phyloP scores from a whole-genome alignment of 1,140 invertebrate species.

The Physella acuta region DNA sequence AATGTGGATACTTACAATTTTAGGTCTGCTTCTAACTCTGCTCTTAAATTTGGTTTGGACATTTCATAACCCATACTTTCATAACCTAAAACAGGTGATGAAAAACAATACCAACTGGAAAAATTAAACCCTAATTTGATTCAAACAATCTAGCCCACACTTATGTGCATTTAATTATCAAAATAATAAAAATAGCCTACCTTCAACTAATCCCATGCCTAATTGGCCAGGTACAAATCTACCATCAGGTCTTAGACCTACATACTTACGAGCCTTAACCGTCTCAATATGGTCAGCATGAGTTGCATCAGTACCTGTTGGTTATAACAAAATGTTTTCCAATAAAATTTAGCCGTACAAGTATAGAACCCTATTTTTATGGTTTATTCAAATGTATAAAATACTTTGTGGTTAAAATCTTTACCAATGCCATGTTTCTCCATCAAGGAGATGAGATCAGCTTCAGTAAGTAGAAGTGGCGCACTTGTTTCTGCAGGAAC shows the following conservation, averaged over 20 bases:
- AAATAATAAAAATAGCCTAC: no score
- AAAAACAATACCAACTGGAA: no score
- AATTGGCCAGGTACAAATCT: constrained; percentile 85
- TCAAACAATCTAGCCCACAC: no score
- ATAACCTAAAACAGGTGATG: no score
- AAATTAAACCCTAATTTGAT: no score
- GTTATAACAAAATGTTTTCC: neutral
- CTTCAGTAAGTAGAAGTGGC: constrained; percentile 89
- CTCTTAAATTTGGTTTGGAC: constrained; percentile 86
- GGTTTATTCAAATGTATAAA: no score
- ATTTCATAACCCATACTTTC: constrained; percentile 90
- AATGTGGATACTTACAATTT: constrained; percentile 68
- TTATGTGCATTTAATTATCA: no score
- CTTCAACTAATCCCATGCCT: constrained; percentile 95
- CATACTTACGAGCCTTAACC: constrained; percentile 86
- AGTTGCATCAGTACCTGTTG: constrained; percentile 88
- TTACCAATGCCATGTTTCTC: constrained; percentile 97
- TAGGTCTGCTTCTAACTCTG: constrained; percentile 90
- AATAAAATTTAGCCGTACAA: no score
- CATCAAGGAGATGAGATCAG: constrained; percentile 97
- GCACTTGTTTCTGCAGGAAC: constrained; percentile 71
- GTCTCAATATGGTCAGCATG: constrained; percentile 99
- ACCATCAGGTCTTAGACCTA: constrained; percentile 72
- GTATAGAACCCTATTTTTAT: no score
- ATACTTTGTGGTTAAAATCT: no score